These are phyloP conservation scores for Scaptomyza hsui DNA, from an alignment of 1,140 invertebrate genomes.

Conservation along the genomic window DNA sequence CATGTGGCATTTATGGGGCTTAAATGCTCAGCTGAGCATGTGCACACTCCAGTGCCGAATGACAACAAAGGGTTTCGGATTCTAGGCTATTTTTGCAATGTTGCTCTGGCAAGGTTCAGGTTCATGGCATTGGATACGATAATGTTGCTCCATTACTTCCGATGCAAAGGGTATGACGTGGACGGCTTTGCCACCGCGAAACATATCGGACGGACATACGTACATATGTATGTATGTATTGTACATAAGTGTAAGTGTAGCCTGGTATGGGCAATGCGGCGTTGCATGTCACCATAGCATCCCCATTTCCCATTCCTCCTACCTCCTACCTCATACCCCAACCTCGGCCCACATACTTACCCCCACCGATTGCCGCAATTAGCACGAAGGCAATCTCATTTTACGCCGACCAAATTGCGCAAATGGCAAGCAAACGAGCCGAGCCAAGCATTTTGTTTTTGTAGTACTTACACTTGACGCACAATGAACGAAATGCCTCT, in stretches of 20 bases:
- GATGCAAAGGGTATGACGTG: constrained; percentile 36
- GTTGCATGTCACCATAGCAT: constrained; percentile 59
- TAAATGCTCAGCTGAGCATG: constrained; percentile 21
- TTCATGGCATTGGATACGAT: constrained; percentile 16
- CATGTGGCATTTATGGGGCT: constrained; percentile 1
- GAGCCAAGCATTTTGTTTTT: constrained; percentile 40
- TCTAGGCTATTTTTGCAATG: constrained; percentile 25
- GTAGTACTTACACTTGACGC: constrained; percentile 45
- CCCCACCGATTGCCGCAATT: constrained; percentile 66
- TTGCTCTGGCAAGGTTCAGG: constrained; percentile 13
- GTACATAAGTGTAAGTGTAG: constrained; percentile 21
- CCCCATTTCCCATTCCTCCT: constrained; percentile 26
- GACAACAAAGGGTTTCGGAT: constrained; percentile 25
- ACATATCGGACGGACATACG: constrained; percentile 4
- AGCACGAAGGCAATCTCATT: constrained; percentile 79
- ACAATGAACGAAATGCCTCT: constrained; percentile 18
- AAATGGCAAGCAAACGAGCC: constrained; percentile 63
- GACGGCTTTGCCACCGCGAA: constrained; percentile 9
- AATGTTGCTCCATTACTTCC: constrained; percentile 33
- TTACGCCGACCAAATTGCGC: constrained; percentile 74
- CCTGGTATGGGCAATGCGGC: constrained; percentile 21
- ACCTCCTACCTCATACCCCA: constrained; percentile 3
- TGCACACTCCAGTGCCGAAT: constrained; percentile 14
- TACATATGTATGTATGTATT: background rate
- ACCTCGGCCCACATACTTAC: constrained; percentile 34